These are phyloP conservation scores for Hydrozoanthus gracilis DNA, from an alignment of 92 coral and sea anemone species.

Conservation along the genomic window DNA sequence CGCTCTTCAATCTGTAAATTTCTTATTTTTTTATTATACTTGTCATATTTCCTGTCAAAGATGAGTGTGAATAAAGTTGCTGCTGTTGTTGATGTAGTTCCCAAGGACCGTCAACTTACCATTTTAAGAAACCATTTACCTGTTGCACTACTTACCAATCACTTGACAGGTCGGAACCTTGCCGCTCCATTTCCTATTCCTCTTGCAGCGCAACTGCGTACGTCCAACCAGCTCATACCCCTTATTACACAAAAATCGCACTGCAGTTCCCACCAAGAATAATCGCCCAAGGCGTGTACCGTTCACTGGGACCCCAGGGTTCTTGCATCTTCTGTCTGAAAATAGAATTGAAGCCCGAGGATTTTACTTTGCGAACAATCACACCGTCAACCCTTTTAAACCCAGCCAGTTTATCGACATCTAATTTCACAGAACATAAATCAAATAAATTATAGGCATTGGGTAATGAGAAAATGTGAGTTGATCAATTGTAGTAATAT, in stretches of 20 bases:
- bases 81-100: too few species aligned
- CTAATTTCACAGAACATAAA: background rate
- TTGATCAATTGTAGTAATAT: background rate
- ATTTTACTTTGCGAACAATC: background rate
- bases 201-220: conserved; percentile 55
- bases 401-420: too few species aligned
- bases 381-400: background rate
- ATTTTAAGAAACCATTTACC: background rate
- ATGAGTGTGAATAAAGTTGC: too few species aligned
- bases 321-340: conserved; percentile 65
- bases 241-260: conserved; percentile 75
- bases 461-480: too few species aligned
- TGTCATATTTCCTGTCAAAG: too few species aligned
- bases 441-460: background rate
- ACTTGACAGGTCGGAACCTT: conserved; percentile 67
- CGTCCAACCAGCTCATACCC: conserved; percentile 85
- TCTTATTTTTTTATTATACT: too few species aligned
- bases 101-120: too few species aligned
- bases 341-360: background rate
- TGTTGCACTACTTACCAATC: conserved; percentile 55
- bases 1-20: too few species aligned
- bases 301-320: conserved; percentile 66
- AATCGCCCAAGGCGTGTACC: conserved; percentile 74
- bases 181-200: conserved; percentile 75
- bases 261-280: conserved; percentile 68